Conservation (phyloP, 2,888 invertebrate genomes). For the Ariolimax columbianus region DNA sequence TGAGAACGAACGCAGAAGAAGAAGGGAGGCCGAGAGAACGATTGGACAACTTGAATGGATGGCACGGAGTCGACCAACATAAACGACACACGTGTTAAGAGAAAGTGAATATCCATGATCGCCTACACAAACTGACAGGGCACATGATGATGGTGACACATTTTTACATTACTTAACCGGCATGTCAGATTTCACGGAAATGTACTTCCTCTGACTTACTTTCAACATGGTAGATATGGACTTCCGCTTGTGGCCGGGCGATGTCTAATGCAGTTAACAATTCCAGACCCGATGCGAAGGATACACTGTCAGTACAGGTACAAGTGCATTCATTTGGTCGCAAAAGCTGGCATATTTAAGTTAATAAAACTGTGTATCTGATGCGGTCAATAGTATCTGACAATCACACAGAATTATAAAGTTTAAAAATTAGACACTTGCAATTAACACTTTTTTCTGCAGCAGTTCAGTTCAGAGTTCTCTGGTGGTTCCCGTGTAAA, state of each 20-base stretch:
- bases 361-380: background rate
- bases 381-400: background rate
- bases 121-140: too few species aligned
- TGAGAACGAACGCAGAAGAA: too few species aligned
- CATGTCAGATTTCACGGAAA: conserved; percentile 28
- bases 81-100: too few species aligned
- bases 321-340: background rate
- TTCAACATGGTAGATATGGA: conserved; percentile 28
- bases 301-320: background rate
- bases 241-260: conserved; percentile 32
- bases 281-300: background rate
- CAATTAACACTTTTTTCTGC: too few species aligned
- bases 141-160: too few species aligned
- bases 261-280: background rate
- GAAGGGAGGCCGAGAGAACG: too few species aligned
- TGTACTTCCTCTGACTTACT: background rate
- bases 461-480: too few species aligned
- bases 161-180: conserved; percentile 1
- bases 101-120: too few species aligned
- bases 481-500: too few species aligned
- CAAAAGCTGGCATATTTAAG: background rate
- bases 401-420: background rate
- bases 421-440: too few species aligned
- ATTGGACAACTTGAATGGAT: too few species aligned
- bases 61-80: too few species aligned